Percentiles rank a stretch among this genome's conserved stretches.
These are phyloP conservation scores for Dryobotodes eremita DNA, from an alignment of 2,888 invertebrate species.

Conservation along the genomic window DNA sequence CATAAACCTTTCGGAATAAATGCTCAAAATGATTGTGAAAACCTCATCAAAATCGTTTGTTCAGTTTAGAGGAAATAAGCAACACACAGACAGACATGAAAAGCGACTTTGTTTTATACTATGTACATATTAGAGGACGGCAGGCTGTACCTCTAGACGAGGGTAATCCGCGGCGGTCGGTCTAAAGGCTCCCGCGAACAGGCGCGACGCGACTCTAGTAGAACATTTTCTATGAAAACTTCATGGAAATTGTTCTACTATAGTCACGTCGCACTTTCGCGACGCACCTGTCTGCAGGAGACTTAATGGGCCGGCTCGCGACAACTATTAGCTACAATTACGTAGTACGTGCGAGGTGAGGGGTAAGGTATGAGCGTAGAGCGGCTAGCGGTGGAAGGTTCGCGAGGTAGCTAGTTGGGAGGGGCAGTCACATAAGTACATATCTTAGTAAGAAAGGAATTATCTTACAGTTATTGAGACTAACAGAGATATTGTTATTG, in stretches of 20 bases:
- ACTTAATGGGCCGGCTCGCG: conserved; percentile 75
- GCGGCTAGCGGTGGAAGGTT: conserved; percentile 31
- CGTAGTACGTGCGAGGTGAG: conserved; percentile 62
- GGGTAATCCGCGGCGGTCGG: conserved; percentile 54
- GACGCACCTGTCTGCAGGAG: no score
- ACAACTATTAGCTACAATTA: conserved; percentile 80
- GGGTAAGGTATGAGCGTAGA: conserved; percentile 49
- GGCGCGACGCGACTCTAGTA: no score
- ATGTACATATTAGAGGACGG: conserved; percentile 2
- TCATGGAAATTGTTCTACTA: no score
- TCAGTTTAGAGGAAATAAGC: neutral
- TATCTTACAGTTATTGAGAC: neutral
- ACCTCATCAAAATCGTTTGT: neutral
- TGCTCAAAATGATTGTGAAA: neutral
- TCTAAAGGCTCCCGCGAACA: conserved; percentile 40
- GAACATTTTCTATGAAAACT: no score
- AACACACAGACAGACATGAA: neutral
- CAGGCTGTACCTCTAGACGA: conserved; percentile 9
- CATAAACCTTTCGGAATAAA: neutral
- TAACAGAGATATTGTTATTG: neutral
- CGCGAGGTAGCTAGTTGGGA: neutral
- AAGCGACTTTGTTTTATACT: neutral
- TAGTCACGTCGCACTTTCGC: no score
- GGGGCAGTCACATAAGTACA: neutral
- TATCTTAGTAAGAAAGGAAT: neutral